Evolutionary conservation across 2,113 vertebrate genomes (phyloP), one percentile per base, ranked within the genome.

Genomic region (Oceanodroma tethys): DNA sequence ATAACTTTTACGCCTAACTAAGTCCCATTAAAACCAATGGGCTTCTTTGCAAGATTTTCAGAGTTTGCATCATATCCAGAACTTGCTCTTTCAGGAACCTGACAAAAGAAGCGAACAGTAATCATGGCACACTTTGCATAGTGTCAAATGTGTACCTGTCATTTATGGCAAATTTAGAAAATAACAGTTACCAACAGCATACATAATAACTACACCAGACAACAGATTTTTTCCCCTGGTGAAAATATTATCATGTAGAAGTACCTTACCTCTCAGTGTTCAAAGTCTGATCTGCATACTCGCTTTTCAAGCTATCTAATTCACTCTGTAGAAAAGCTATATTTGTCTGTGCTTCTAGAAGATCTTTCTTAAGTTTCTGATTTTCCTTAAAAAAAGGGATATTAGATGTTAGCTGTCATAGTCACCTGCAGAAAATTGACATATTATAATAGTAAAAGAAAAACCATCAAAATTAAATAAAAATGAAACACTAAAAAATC

Each of bases 291-390:
- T 99, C 99, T 3, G 99, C 99, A 88, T 99, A 98, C 90, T 99
- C 99, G 43, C 98, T 99, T 98, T 99, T 99, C 94, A 99, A 97
- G 34, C 98, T 96, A 97, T 99, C 99, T 95, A 99, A 98, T 91
- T 99, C 99, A 93, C 99, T 99, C 95, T 98, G 99, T 59, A 99
- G 97, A 95, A 99, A 99, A 40, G 99, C 99, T 58, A 99, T 98
- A 95, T 98, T 99, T 86, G 99, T 99, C 89, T 99, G 99, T 29
- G 99, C 99, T 97, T 98, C 99, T 97, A 99, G 85, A 93, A 99
- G 98, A 43, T 99, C 99, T 98, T 99, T 99, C 94, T 98, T 99
- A 82, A 99, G 97, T 97, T 98, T 98, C 97, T 99, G 99, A 97
- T 99, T 99, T 95, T 99, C 99, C 99, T 99, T 92, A 50, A 97